Evolutionary conservation across 2,888 invertebrate species (phyloP).

Genomic region (Sphecodes monilicornis): DNA sequence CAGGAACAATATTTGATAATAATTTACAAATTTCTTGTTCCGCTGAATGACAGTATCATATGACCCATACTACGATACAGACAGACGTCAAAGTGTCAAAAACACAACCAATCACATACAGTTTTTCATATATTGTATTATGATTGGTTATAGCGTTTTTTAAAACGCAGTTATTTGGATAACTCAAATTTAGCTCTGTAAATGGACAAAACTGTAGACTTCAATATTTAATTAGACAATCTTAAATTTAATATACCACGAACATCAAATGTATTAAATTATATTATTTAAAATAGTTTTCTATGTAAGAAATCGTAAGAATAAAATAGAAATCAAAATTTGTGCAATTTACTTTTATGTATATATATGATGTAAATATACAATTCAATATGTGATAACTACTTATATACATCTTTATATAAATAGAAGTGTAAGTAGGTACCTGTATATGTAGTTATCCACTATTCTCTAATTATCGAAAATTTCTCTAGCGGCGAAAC

Average conservation of each 20-base stretch:
- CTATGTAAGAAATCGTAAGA: background rate
- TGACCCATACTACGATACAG: slow-evolving; percentile 67
- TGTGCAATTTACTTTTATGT: background rate
- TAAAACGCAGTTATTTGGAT: background rate
- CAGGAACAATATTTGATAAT: slow-evolving; percentile 59
- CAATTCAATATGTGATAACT: background rate
- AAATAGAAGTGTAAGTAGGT: no score
- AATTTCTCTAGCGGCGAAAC: background rate
- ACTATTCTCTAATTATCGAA: background rate
- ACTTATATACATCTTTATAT: no score
- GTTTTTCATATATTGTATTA: slow-evolving; percentile 23
- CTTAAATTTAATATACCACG: background rate
- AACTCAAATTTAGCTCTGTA: background rate
- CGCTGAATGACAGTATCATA: slow-evolving; percentile 71
- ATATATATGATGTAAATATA: background rate
- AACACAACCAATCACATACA: slow-evolving; percentile 57
- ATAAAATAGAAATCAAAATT: background rate
- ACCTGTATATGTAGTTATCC: no score
- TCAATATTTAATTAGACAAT: background rate
- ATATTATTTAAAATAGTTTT: background rate
- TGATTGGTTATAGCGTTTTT: slow-evolving; percentile 47
- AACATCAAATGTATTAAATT: background rate
- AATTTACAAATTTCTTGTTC: slow-evolving; percentile 59
- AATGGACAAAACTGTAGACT: background rate
- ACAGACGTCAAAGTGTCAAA: slow-evolving; percentile 64